Conservation (phyloP, 1,140 invertebrate species). For the Aphidius gifuensis region DNA sequence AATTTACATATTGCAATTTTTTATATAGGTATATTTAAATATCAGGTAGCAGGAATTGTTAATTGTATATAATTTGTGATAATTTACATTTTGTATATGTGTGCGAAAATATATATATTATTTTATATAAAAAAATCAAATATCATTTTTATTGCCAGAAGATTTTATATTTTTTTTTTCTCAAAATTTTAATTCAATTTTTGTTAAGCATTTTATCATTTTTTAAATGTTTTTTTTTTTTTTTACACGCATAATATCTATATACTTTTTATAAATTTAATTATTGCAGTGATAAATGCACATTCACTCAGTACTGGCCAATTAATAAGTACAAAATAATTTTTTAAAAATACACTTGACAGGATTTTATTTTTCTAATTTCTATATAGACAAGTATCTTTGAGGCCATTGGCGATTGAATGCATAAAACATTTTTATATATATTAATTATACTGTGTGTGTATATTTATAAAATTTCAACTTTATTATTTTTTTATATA, state of each 20-base stretch:
- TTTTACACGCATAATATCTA: not conserved
- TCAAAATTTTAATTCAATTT: no score
- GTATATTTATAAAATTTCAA: slow-evolving; percentile 13
- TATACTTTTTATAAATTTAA: not conserved
- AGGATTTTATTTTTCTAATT: no score
- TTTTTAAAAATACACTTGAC: slow-evolving; percentile 7
- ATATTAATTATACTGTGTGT: slow-evolving; percentile 6
- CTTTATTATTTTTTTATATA: not conserved
- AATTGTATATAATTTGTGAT: no score
- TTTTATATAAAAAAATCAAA: no score
- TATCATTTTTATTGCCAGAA: no score
- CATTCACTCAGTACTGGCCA: slow-evolving; percentile 21
- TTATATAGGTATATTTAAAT: not conserved
- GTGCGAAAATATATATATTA: no score
- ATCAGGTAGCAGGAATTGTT: no score
- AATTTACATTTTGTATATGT: no score
- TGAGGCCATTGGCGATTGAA: slow-evolving; percentile 22
- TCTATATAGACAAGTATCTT: not conserved
- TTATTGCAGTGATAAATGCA: slow-evolving; percentile 10
- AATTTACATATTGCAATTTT: slow-evolving; percentile 11
- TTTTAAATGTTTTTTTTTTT: not conserved
- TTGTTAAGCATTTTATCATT: not conserved
- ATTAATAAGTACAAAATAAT: slow-evolving; percentile 10
- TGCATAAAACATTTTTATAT: slow-evolving; percentile 11
- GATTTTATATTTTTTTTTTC: no score